Evolutionary conservation across 2,797 vertebrate genomes (phyloP).

Genomic region (Carapus acus): DNA sequence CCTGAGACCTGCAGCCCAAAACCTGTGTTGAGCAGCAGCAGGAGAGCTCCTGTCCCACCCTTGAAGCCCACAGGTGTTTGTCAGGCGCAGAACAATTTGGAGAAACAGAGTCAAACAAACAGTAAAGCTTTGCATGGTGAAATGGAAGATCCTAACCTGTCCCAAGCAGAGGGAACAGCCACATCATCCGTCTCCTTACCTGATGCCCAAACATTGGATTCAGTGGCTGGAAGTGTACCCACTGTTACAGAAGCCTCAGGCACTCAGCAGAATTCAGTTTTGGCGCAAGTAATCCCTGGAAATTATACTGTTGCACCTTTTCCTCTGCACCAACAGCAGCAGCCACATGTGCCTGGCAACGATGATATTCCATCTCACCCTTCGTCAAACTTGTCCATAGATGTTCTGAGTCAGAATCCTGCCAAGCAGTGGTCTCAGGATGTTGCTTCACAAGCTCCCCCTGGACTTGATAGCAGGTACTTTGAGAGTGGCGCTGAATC

Average conservation of each 20-base stretch:
- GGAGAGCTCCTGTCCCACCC: slow-evolving; percentile 49
- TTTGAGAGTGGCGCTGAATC: slow-evolving; percentile 66
- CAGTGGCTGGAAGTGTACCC: slow-evolving; percentile 64
- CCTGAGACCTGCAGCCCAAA: slow-evolving; percentile 37
- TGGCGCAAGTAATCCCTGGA: slow-evolving; percentile 60
- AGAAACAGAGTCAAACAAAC: slow-evolving; percentile 72
- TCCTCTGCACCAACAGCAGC: slow-evolving; percentile 71
- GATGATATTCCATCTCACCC: slow-evolving; percentile 64
- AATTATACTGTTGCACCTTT: slow-evolving; percentile 70
- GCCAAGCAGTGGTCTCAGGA: slow-evolving; percentile 72
- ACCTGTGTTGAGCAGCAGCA: slow-evolving; percentile 49
- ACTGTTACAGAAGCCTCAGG: slow-evolving; percentile 68
- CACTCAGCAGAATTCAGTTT: slow-evolving; percentile 69
- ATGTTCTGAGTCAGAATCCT: slow-evolving; percentile 65
- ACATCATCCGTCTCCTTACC: slow-evolving; percentile 64
- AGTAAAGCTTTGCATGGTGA: slow-evolving; percentile 72
- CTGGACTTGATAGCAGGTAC: slow-evolving; percentile 57
- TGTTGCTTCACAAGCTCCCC: slow-evolving; percentile 37
- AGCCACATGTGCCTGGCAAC: slow-evolving; percentile 77
- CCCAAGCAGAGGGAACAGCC: slow-evolving; percentile 56
- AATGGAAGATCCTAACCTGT: slow-evolving; percentile 65
- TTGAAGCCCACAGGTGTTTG: slow-evolving; percentile 69
- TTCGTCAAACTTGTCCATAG: slow-evolving; percentile 47
- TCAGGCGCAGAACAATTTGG: slow-evolving; percentile 48
- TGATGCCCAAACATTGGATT: slow-evolving; percentile 62